Evolutionary conservation across 37 sponge, comb jelly and placozoan species (phyloP), one percentile per base, ranked within the genome.

Genomic region (Cliona cf. orientalis): DNA sequence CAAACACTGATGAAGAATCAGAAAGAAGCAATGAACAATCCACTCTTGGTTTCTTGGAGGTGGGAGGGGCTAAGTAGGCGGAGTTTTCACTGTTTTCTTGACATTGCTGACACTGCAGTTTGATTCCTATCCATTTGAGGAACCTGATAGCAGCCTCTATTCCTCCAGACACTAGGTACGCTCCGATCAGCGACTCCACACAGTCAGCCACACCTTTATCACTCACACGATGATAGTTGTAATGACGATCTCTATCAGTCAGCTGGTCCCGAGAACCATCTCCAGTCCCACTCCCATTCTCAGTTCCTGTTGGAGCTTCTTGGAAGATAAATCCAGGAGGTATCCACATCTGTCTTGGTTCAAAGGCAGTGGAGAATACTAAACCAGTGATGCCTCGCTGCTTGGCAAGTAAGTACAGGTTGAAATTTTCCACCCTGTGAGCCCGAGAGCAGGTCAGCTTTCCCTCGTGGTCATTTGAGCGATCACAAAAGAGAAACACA

Each of bases 181-280:
- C 86, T 57, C 97, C 95, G 36, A 95, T 64, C 25, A 99, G 77
- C 34, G 95, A 84, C 66, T 99, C 99, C 64, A 95, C 72, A 33
- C 86, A 83, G 66, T 99, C 99, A 0, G 99, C 99, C 41, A 97
- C 79, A 26, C 89, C 83, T 56, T 99, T 99, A 72, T 90, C 96
- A 42, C 84, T 46, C n/a, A 99, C 35, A n/a, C 45, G 69, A 40
- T 94, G 97, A 43, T 84, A 71, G 4, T 71, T 42, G 25, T 75
- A 84, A 21, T 68, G 80, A 3, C 64, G 58, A 12, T 57, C 28
- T 21, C 26, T 60, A 12, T 59, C 75, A 58, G 82, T 26, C 26
- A 78, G 17, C 3, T 19, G 41, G 56, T 3, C 22, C 3, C 7
- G 36, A 29, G 36, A 37, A 2, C 4, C 71, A 29, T 31, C 35